Conservation (phyloP, 2,888 invertebrate species). For the Oegoconia quadripuncta region DNA sequence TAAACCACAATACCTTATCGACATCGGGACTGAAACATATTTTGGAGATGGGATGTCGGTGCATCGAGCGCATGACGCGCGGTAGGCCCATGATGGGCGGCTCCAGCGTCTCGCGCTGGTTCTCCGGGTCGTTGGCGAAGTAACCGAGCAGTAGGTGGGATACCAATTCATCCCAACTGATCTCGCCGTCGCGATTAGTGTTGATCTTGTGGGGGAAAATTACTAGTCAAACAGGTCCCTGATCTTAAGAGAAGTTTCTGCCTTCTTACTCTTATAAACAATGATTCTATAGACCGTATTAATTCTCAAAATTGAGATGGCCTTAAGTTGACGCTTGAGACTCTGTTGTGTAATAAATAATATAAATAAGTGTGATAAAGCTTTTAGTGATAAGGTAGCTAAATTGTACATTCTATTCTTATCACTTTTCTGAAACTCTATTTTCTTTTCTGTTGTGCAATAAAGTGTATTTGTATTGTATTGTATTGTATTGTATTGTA, state of each 20-base stretch:
- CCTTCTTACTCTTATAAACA: not conserved
- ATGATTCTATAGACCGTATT: not conserved
- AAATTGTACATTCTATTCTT: too few species aligned
- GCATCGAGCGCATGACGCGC: slow-evolving; percentile 80
- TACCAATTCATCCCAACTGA: slow-evolving; percentile 88
- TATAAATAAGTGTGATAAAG: too few species aligned
- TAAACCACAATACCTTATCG: too few species aligned
- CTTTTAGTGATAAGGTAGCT: too few species aligned
- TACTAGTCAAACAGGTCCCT: not conserved
- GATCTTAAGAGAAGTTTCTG: not conserved
- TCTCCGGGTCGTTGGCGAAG: slow-evolving; percentile 81
- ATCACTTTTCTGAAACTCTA: too few species aligned
- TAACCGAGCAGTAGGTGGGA: slow-evolving; percentile 87
- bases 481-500: not conserved
- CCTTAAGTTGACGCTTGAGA: too few species aligned
- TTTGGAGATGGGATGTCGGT: slow-evolving; percentile 83
- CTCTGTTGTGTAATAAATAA: too few species aligned
- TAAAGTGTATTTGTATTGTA: too few species aligned
- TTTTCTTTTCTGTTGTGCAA: too few species aligned
- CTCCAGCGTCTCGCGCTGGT: slow-evolving; percentile 80
- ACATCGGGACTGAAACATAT: slow-evolving; percentile 82
- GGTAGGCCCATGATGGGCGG: slow-evolving; percentile 81
- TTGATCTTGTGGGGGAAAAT: slow-evolving; percentile 66
- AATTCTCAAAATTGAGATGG: too few species aligned
- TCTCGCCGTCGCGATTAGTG: slow-evolving; percentile 74